These are phyloP conservation scores for Herpailurus yagouaroundi DNA, from an alignment of 2,113 vertebrate species.

Conservation along the genomic window DNA sequence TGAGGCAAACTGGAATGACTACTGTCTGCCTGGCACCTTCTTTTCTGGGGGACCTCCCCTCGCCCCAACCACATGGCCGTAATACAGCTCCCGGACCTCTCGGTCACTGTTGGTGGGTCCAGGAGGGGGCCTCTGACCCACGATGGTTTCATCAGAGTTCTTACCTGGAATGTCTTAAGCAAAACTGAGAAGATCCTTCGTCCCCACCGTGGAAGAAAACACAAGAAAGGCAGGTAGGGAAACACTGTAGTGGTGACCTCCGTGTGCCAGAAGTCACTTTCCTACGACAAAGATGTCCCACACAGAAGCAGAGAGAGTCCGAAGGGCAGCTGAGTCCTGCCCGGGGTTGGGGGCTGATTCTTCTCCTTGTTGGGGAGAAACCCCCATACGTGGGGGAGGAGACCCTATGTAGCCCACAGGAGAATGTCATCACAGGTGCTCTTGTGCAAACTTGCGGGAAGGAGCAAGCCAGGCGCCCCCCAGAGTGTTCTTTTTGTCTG, in stretches of 20 bases:
- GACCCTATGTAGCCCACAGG: conserved; percentile 93
- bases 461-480: conserved; percentile 91
- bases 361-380: not conserved
- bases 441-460: conserved; percentile 93
- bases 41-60: not conserved
- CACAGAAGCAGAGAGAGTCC: not conserved
- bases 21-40: not conserved
- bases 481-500: conserved; percentile 88
- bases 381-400: conserved; percentile 43
- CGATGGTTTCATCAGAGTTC: not conserved
- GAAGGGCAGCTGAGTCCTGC: not conserved
- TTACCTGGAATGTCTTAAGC: not conserved
- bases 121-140: not conserved
- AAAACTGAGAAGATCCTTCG: not conserved
- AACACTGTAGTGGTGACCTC: not conserved
- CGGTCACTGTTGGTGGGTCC: not conserved
- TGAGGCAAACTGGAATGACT: not conserved
- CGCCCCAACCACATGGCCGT: not conserved
- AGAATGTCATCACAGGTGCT: conserved; percentile 95
- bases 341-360: not conserved
- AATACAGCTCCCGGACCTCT: not conserved
- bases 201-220: not conserved
- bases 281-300: not conserved
- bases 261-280: not conserved
- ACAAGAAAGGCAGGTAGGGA: not conserved